Conservation (phyloP, 2,888 invertebrate genomes). For the Chrysopilus asiliformis region DNA sequence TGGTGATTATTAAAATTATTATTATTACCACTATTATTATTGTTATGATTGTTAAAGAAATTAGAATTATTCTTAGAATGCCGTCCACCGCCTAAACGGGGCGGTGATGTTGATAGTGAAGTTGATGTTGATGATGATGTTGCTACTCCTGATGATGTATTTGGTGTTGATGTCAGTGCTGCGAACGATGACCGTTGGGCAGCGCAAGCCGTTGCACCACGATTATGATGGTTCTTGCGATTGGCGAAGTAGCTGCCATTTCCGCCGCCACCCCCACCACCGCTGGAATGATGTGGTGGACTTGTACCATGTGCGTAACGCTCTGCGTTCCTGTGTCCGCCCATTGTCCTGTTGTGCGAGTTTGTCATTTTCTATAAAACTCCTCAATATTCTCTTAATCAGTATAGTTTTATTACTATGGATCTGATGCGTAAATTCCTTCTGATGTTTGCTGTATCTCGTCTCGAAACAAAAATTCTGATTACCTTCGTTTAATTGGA, state of each 20-base stretch:
- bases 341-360: slow-evolving; percentile 13
- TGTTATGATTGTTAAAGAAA: slow-evolving; percentile 7
- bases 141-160: neutral
- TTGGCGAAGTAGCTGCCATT: slow-evolving; percentile 10
- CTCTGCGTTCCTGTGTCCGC: slow-evolving; percentile 12
- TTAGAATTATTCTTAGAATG: slow-evolving; percentile 8
- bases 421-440: neutral
- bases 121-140: neutral
- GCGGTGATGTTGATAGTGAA: neutral
- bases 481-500: too few species aligned
- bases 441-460: too few species aligned
- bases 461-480: too few species aligned
- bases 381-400: neutral
- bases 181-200: slow-evolving; percentile 5
- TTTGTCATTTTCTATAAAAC: slow-evolving; percentile 9
- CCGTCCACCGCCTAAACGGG: slow-evolving; percentile 8
- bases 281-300: slow-evolving; percentile 7
- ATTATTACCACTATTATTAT: slow-evolving; percentile 7
- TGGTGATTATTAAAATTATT: slow-evolving; percentile 5
- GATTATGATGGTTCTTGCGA: slow-evolving; percentile 8
- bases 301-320: slow-evolving; percentile 14
- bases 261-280: slow-evolving; percentile 14
- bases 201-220: slow-evolving; percentile 1
- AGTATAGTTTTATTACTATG: neutral
- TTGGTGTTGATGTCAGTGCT: neutral